Conservation (phyloP, 2,888 invertebrate genomes). For the Tubiluchus corallicola region DNA sequence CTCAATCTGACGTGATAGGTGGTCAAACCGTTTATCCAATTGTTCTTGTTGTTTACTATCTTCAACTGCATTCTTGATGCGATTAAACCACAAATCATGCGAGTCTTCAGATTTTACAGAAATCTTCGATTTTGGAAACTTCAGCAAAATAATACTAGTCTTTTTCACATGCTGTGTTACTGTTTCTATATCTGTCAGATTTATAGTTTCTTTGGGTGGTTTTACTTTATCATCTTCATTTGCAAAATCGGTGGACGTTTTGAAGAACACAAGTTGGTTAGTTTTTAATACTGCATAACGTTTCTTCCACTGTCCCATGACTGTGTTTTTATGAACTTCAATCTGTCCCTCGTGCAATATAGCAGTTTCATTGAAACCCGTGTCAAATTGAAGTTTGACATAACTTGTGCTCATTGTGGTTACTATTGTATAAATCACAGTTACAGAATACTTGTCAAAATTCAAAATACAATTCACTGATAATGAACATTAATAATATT, state of each 20-base stretch:
- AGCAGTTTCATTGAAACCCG: too few species aligned
- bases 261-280: not conserved
- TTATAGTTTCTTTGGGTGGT: not conserved
- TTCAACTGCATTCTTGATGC: not conserved
- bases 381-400: too few species aligned
- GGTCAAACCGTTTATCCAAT: not conserved
- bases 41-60: not conserved
- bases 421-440: too few species aligned
- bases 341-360: too few species aligned
- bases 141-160: not conserved
- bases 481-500: too few species aligned
- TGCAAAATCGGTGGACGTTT: not conserved
- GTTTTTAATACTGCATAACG: not conserved
- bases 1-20: not conserved
- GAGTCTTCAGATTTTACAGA: not conserved
- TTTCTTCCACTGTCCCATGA: not conserved
- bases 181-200: not conserved
- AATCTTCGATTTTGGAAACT: not conserved
- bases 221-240: not conserved
- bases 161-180: conserved; percentile 3
- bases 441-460: too few species aligned
- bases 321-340: not conserved
- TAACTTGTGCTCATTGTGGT: too few species aligned
- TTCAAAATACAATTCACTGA: too few species aligned
- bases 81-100: not conserved